phyloP scores from a whole-genome alignment of 1,140 invertebrate genomes.

The Venustaconcha ellipsiformis region DNA sequence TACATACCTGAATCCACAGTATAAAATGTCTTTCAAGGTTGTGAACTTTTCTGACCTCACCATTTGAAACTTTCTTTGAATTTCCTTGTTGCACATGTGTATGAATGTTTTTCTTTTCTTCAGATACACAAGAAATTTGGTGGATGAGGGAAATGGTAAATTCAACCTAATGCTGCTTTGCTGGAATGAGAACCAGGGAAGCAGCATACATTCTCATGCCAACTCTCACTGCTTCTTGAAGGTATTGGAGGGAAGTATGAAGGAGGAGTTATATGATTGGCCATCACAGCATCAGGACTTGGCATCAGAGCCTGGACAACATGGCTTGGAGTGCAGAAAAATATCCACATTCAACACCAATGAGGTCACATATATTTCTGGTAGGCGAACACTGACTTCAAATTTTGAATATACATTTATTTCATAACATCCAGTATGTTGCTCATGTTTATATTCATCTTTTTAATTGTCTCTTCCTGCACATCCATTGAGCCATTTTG shows the following conservation, averaged over 20 bases:
- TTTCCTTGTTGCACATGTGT: too few relatives aligned
- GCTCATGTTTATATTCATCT: neutral
- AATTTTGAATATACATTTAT: neutral
- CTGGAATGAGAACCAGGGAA: constrained; percentile 96
- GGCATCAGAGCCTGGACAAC: constrained; percentile 26
- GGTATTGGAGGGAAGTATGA: constrained; percentile 73
- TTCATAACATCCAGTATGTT: neutral
- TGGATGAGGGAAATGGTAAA: constrained; percentile 82
- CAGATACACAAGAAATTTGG: constrained; percentile 67
- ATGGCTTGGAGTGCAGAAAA: constrained; percentile 73
- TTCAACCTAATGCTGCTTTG: constrained; percentile 98
- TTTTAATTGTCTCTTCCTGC: neutral
- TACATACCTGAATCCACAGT: too few relatives aligned
- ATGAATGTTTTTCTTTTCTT: neutral
- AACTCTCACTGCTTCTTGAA: constrained; percentile 99
- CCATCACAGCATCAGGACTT: constrained; percentile 69
- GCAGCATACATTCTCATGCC: constrained; percentile 96
- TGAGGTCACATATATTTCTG: constrained; percentile 95
- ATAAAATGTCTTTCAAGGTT: too few relatives aligned
- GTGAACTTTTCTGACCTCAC: too few relatives aligned
- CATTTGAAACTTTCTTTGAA: too few relatives aligned
- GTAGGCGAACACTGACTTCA: constrained; percentile 72
- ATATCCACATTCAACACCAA: constrained; percentile 78
- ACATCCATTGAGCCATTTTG: neutral
- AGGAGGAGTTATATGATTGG: constrained; percentile 81